These are phyloP conservation scores for Danionella cerebrum DNA, from an alignment of 2,113 vertebrate species.

Conservation along the genomic window DNA sequence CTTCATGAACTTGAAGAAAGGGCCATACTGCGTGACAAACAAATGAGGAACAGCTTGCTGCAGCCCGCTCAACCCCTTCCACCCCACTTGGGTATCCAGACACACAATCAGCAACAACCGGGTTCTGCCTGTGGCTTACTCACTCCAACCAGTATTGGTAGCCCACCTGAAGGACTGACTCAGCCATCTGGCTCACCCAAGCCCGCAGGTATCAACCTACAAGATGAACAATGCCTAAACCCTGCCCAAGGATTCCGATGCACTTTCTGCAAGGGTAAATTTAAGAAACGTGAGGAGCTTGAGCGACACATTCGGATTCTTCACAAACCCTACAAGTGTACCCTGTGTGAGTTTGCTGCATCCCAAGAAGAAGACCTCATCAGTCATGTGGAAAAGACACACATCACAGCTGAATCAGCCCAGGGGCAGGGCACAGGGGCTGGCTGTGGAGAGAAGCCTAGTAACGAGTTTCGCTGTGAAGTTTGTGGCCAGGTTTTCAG, in stretches of 20 bases:
- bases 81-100: slow-evolving; percentile 61
- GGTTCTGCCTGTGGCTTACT: slow-evolving; percentile 78
- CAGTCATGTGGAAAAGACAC: slow-evolving; percentile 94
- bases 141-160: slow-evolving; percentile 66
- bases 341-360: slow-evolving; percentile 91
- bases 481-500: slow-evolving; percentile 96
- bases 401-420: slow-evolving; percentile 91
- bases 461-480: slow-evolving; percentile 92
- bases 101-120: slow-evolving; percentile 69
- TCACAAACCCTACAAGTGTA: slow-evolving; percentile 98
- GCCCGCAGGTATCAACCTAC: slow-evolving; percentile 59
- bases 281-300: slow-evolving; percentile 94
- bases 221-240: slow-evolving; percentile 75
- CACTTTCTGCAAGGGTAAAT: slow-evolving; percentile 98
- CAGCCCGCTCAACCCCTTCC: slow-evolving; percentile 76
- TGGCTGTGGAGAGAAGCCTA: slow-evolving; percentile 69
- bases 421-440: slow-evolving; percentile 77
- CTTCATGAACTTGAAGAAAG: slow-evolving; percentile 94
- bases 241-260: slow-evolving; percentile 86
- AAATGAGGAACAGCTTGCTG: slow-evolving; percentile 84
- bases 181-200: slow-evolving; percentile 84
- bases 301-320: slow-evolving; percentile 96
- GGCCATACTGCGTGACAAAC: slow-evolving; percentile 92
- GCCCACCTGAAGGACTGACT: slow-evolving; percentile 70
- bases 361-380: slow-evolving; percentile 97